These are phyloP conservation scores for Unio pictorum DNA, from an alignment of 2,888 invertebrate genomes.

Conservation along the genomic window DNA sequence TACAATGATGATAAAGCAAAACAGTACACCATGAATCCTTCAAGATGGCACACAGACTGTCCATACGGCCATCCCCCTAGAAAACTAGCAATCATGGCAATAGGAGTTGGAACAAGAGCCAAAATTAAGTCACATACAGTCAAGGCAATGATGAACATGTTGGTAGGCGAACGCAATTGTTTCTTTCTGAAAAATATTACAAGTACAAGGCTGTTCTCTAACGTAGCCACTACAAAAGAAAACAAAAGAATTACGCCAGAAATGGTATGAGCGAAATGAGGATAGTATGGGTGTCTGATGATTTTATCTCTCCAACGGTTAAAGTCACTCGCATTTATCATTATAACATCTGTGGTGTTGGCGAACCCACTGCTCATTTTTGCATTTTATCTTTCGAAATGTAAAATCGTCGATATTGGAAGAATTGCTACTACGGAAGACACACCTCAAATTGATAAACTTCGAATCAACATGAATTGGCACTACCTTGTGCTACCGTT, in stretches of 20 bases:
- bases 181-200: slow-evolving; percentile 44
- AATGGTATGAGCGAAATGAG: slow-evolving; percentile 15
- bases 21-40: slow-evolving; percentile 57
- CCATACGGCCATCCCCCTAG: slow-evolving; percentile 40
- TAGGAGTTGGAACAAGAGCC: slow-evolving; percentile 36
- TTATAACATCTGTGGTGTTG: no score
- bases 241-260: slow-evolving; percentile 21
- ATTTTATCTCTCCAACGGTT: no score
- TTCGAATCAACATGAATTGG: no score
- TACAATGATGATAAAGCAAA: slow-evolving; percentile 56
- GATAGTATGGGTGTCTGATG: slow-evolving; percentile 19
- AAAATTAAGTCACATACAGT: slow-evolving; percentile 50
- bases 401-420: no score
- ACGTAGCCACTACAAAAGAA: slow-evolving; percentile 31
- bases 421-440: no score
- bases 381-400: no score
- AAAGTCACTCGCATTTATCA: no score
- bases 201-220: slow-evolving; percentile 39
- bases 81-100: slow-evolving; percentile 37
- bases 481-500: no score
- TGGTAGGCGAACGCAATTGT: slow-evolving; percentile 52
- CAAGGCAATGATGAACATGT: slow-evolving; percentile 54
- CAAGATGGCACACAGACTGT: slow-evolving; percentile 43
- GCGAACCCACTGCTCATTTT: no score
- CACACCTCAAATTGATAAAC: no score